Evolutionary conservation across 2,797 vertebrate species (phyloP), one percentile per base, ranked within the genome.

Genomic region (Chelon labrosus): DNA sequence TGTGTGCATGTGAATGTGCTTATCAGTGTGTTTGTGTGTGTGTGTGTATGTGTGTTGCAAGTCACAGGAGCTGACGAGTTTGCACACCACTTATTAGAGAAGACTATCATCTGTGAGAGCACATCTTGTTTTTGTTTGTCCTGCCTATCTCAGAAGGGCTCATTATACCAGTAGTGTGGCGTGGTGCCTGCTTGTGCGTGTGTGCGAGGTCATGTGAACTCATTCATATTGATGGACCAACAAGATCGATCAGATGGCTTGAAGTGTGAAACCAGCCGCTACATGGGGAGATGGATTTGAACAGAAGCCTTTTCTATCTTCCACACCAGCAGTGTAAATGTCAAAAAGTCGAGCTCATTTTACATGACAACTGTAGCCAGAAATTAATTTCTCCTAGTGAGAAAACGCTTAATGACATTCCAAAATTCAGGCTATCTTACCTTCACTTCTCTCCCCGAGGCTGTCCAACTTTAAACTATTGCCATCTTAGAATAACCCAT

Each of bases 51-150:
- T 57, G 49, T 70, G 39, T 31, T 47, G 37, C 14, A 37, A 69
- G 70, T 79, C 27, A 55, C 27, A 38, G n/a, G 59, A 50, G 20
- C 59, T 65, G 69, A 52, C 4, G n/a, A n/a, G 73, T 58, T 37
- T 72, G 37, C 39, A 65, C 70, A 59, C 56, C 64, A 59, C 52
- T 75, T 87, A 82, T 88, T 70, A 82, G 62, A 65, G 61, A 60
- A 52, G 74, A 47, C 59, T 19, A 27, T 83, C 75, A 76, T 78
- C 76, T 80, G 55, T 62, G 79, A 67, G 67, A 73, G 57, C 62
- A 50, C 59, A 60, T 81, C 58, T 77, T 86, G 73, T 89, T 85
- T 80, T 49, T 84, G 77, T 85, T 87, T 82, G 70, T 56, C 75
- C 57, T 74, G 73, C 46, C 68, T 35, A 51, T 81, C 77, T 78